These are phyloP conservation scores for Microtus richardsoni DNA, from an alignment of 2,113 vertebrate genomes.

Conservation along the genomic window DNA sequence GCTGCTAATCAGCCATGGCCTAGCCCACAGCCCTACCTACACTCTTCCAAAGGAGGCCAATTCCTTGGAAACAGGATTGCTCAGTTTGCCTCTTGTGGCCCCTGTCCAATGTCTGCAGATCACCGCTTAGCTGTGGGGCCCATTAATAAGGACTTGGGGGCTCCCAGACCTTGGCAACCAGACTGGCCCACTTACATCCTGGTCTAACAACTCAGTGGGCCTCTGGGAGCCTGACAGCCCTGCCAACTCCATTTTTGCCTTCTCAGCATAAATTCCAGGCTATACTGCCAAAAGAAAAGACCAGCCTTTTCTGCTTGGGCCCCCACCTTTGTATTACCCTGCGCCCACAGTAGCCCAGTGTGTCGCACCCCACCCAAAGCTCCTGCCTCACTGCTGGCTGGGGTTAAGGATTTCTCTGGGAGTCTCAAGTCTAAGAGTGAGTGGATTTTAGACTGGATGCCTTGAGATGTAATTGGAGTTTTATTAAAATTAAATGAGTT, in stretches of 20 bases:
- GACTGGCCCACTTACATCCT: not conserved
- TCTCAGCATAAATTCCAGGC: not conserved
- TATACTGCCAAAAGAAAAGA: not conserved
- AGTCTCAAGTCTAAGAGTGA: not conserved
- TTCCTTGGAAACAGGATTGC: not conserved
- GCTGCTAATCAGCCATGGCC: not conserved
- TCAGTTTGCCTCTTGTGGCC: not conserved
- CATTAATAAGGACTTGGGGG: not conserved
- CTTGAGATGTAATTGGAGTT: not conserved
- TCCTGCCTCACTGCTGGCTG: not conserved
- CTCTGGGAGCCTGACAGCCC: not conserved
- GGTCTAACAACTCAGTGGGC: not conserved
- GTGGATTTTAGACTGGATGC: not conserved
- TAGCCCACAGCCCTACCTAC: not conserved
- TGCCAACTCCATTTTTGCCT: not conserved
- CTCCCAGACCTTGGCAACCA: not conserved
- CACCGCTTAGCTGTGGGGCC: not conserved
- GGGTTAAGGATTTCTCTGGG: not conserved
- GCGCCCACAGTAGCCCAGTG: too few species aligned
- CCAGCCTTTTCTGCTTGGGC: not conserved
- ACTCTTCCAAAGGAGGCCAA: not conserved
- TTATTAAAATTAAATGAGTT: constrained; percentile 37
- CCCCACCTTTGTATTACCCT: not conserved
- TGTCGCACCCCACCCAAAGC: not conserved
- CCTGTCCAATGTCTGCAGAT: not conserved